These are phyloP conservation scores for Heterodera schachtii DNA, from an alignment of 1,140 invertebrate species.

Conservation along the genomic window DNA sequence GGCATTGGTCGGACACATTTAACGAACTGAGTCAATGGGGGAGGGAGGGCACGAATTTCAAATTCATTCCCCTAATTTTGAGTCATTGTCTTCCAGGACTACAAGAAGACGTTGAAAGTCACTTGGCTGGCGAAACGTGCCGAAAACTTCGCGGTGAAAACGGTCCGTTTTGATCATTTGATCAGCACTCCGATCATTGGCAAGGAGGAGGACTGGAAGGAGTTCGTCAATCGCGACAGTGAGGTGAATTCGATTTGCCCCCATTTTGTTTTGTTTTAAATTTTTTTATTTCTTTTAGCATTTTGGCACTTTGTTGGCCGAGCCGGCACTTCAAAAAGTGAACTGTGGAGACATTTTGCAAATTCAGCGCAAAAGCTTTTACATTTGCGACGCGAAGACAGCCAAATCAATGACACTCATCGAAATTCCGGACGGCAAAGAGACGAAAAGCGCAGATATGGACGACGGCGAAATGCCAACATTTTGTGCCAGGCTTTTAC, in stretches of 20 bases:
- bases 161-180: constrained; percentile 92
- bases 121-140: constrained; percentile 83
- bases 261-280: constrained; percentile 9
- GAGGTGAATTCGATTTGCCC: constrained; percentile 71
- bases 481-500: too few species aligned
- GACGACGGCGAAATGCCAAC: too few species aligned
- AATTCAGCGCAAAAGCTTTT: constrained; percentile 90
- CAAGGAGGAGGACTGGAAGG: constrained; percentile 96
- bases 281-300: constrained; percentile 38
- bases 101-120: constrained; percentile 81
- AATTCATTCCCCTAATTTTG: too few species aligned
- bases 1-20: too few species aligned
- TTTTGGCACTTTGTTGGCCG: constrained; percentile 78
- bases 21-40: too few species aligned
- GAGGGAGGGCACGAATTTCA: too few species aligned
- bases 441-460: background rate
- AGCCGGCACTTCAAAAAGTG: constrained; percentile 79
- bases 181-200: constrained; percentile 87
- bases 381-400: constrained; percentile 76
- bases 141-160: constrained; percentile 77
- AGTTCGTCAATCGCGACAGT: constrained; percentile 84
- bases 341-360: constrained; percentile 95
- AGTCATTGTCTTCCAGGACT: constrained; percentile 64
- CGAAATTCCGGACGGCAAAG: constrained; percentile 50
- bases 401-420: constrained; percentile 44